A percentile compares a stretch with the other conserved stretches of the same genome.
Conservation (phyloP, 2,113 vertebrate species). For the Sinocyclocheilus anophthalmus region DNA sequence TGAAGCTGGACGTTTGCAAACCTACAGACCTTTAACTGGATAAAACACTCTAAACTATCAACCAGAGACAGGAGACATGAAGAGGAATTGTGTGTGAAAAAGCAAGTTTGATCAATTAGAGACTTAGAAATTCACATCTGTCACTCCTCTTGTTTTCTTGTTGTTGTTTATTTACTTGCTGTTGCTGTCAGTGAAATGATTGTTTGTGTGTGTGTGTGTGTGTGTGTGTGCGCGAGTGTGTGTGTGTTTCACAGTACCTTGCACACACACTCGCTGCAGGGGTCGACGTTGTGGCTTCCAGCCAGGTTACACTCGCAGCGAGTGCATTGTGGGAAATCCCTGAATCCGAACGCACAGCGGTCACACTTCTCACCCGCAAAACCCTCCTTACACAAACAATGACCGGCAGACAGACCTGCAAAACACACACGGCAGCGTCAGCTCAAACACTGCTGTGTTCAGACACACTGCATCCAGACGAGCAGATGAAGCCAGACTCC, state of each 20-base stretch:
- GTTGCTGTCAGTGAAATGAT: too few species aligned
- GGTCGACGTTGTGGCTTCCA: slow-evolving; percentile 86
- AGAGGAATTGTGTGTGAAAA: too few species aligned
- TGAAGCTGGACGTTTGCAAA: too few species aligned
- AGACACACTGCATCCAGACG: not conserved
- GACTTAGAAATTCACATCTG: too few species aligned
- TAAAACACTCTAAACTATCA: too few species aligned
- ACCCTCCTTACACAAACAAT: slow-evolving; percentile 88
- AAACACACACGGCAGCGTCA: not conserved
- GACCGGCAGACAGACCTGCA: slow-evolving; percentile 80
- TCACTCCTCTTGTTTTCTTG: too few species aligned
- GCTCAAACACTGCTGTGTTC: not conserved
- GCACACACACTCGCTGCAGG: slow-evolving; percentile 88
- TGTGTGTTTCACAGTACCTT: slow-evolving; percentile 77
- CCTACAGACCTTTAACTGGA: too few species aligned
- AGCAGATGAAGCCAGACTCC: not conserved
- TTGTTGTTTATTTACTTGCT: too few species aligned
- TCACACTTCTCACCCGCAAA: slow-evolving; percentile 85
- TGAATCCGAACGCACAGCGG: slow-evolving; percentile 85
- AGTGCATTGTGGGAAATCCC: slow-evolving; percentile 84
- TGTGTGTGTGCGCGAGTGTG: not conserved
- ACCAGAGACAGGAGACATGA: too few species aligned
- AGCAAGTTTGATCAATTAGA: too few species aligned
- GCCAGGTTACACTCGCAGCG: slow-evolving; percentile 79
- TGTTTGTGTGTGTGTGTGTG: too few species aligned